Percentiles rank a stretch among this genome's conserved stretches.
phyloP scores from a whole-genome alignment of 1,140 invertebrate genomes.

The Psix sp. region DNA sequence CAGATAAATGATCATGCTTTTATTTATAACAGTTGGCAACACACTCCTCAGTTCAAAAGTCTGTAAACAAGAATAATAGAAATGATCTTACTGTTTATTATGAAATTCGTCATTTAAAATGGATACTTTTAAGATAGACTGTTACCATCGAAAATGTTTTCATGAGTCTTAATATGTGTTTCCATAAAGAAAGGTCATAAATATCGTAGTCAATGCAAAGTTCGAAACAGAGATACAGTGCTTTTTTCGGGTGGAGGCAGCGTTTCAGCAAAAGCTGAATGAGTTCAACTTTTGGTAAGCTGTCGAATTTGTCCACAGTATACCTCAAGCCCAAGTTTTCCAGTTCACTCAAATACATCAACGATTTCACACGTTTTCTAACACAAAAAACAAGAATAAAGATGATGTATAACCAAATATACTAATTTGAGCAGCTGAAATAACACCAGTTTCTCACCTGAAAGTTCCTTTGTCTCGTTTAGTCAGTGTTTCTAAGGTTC shows the following conservation, averaged over 20 bases:
- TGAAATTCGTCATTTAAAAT: not conserved
- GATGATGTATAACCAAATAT: conserved; percentile 16
- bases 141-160: conserved; percentile 42
- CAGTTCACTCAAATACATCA: conserved; percentile 72
- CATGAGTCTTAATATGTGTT: conserved; percentile 63
- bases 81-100: not conserved
- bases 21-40: conserved; percentile 59
- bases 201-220: conserved; percentile 67
- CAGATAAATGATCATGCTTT: conserved; percentile 60
- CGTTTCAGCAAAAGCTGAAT: conserved; percentile 65
- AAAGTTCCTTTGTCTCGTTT: conserved; percentile 60
- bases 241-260: conserved; percentile 47
- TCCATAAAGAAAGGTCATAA: conserved; percentile 64
- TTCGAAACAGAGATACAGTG: conserved; percentile 62
- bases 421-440: conserved; percentile 1
- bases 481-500: conserved; percentile 65
- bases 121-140: conserved; percentile 5
- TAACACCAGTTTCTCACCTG: conserved; percentile 32
- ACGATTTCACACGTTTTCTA: conserved; percentile 67
- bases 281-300: conserved; percentile 66
- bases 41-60: conserved; percentile 63
- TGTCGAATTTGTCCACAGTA: conserved; percentile 66
- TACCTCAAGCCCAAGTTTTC: conserved; percentile 73
- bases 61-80: conserved; percentile 38
- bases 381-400: conserved; percentile 27